Percentiles rank a stretch among this genome's conserved stretches.
phyloP scores from a whole-genome alignment of 2,888 invertebrate genomes.

The Xestia xanthographa region DNA sequence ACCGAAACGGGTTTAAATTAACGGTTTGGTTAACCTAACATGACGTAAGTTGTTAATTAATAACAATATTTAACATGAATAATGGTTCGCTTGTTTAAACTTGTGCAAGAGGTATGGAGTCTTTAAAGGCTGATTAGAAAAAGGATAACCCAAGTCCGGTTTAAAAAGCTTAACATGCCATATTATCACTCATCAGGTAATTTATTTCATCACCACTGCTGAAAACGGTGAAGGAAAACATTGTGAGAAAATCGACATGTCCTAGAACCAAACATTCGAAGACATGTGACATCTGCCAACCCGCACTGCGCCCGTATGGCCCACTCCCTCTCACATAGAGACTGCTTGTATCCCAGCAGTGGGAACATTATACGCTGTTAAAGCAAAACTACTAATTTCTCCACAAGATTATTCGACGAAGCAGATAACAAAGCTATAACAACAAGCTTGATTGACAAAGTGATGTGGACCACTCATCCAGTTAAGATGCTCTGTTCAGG shows the following conservation, averaged over 20 bases:
- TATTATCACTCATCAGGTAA: too few relatives aligned
- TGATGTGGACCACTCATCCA: conserved; percentile 32
- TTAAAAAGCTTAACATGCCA: background rate
- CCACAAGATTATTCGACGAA: background rate
- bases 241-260: background rate
- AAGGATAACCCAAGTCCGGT: conserved; percentile 33
- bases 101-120: conserved; percentile 47
- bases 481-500: conserved; percentile 28
- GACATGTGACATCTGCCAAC: background rate
- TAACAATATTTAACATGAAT: conserved; percentile 65
- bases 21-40: conserved; percentile 62
- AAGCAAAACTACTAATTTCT: background rate
- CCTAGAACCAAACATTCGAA: too few relatives aligned
- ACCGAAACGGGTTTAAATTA: conserved; percentile 67
- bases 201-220: background rate
- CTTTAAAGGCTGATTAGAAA: conserved; percentile 11
- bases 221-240: background rate
- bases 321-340: background rate
- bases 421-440: background rate
- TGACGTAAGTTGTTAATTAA: conserved; percentile 68
- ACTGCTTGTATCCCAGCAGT: background rate
- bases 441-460: conserved; percentile 25
- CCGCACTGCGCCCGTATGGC: background rate
- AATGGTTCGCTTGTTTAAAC: conserved; percentile 44
- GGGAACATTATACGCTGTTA: too few relatives aligned